Evolutionary conservation across 2,888 invertebrate species (phyloP), one percentile per base, ranked within the genome.

Genomic region (Drosophila helvetica): DNA sequence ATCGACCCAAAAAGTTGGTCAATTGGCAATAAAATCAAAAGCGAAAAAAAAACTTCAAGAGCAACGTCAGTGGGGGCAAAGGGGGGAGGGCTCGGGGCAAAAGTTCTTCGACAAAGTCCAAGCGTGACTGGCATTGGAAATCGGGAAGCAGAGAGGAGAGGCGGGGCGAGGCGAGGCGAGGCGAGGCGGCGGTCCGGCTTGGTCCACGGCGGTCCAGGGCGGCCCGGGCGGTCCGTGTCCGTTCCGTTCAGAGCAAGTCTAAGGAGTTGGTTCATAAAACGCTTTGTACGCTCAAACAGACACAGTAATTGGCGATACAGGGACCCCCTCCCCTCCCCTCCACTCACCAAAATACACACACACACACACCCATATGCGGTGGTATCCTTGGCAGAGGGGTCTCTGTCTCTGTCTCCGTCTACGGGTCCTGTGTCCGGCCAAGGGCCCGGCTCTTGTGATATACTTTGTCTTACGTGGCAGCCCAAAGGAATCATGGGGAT

Each of bases 21-120:
- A 89, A 88, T 79, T 85, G 90, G 80, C 78, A 90, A 87, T 90
- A 88, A 89, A 89, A 87, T 84, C 87, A 89, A 84, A 87, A 79
- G 85, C 87, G 79, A 77, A 38, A 74, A 72, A 75, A 72, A 74
- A 78, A 82, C 73, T 76, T 80, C 59, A 74, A 75, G 70, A 76
- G 73, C 79, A 86, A 75, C 58, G 82, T 75, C 67, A 52, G 58
- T 74, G 57, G 61, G 46, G 38, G 19, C 25, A 19, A 45, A 7
- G 52, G 46, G 64, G 7, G 15, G 15, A 50, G 70, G 64, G 70
- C 51, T 64, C 43, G 47, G 54, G 55, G 50, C 56, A 81, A 74
- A 74, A 76, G 72, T 77, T 76, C 62, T 81, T 71, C 79, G 82
- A 74, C 89, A 89, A 87, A 89, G 83, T 87, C 88, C 82, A 77